Percentiles rank a stretch among this genome's conserved stretches.
phyloP scores from a whole-genome alignment of 2,797 vertebrate genomes.

The Chelon auratus region DNA sequence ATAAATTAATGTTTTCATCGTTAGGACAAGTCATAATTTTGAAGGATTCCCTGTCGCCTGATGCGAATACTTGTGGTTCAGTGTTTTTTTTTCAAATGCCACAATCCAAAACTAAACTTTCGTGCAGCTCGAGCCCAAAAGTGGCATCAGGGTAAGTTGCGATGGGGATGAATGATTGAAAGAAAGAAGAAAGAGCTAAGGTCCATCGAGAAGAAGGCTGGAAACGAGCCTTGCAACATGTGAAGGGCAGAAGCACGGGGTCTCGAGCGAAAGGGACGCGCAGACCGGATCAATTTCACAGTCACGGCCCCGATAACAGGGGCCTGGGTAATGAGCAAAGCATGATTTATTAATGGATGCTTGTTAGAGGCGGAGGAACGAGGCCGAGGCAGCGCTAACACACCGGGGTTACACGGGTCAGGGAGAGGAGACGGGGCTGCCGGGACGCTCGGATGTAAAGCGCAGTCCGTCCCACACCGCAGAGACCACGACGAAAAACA shows the following conservation, averaged over 20 bases:
- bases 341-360: conserved; percentile 81
- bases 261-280: conserved; percentile 45
- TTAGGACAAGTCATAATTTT: conserved; percentile 18
- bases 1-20: conserved; percentile 37
- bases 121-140: background rate
- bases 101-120: conserved; percentile 12
- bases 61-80: conserved; percentile 20
- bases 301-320: conserved; percentile 70
- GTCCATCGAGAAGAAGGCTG: background rate
- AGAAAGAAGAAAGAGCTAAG: background rate
- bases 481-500: conserved; percentile 60
- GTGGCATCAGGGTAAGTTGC: background rate
- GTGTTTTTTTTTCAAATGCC: background rate
- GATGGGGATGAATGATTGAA: conserved; percentile 2
- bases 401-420: conserved; percentile 61
- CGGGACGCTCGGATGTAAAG: conserved; percentile 52
- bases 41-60: background rate
- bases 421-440: conserved; percentile 44
- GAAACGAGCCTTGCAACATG: conserved; percentile 31
- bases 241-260: conserved; percentile 44
- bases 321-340: conserved; percentile 73
- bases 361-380: conserved; percentile 66
- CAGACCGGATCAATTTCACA: conserved; percentile 75
- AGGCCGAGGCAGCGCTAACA: conserved; percentile 50
- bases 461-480: conserved; percentile 46